These are phyloP conservation scores for Perizoma affinitatum DNA, from an alignment of 2,888 invertebrate genomes.

Conservation along the genomic window DNA sequence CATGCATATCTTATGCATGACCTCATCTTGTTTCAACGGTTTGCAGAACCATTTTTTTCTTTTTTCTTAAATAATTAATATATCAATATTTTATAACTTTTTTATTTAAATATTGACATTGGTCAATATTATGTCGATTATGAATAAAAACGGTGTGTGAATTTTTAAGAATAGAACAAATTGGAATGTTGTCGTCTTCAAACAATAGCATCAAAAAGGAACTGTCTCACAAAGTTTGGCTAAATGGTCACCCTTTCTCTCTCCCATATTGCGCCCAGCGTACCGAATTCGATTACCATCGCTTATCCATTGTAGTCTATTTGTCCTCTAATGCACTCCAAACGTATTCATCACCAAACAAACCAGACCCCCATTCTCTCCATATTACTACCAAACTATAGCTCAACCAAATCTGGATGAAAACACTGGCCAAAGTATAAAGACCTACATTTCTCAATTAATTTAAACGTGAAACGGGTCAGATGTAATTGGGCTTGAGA, in stretches of 20 bases:
- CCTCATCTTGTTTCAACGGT: too few species aligned
- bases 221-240: conserved; percentile 13
- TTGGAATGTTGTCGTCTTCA: too few species aligned
- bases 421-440: conserved; percentile 10
- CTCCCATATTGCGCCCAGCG: conserved; percentile 47
- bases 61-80: too few species aligned
- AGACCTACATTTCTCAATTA: conserved; percentile 19
- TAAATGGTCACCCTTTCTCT: conserved; percentile 47
- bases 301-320: conserved; percentile 62
- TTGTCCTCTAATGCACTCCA: conserved; percentile 61
- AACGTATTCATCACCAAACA: conserved; percentile 45
- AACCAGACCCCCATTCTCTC: conserved; percentile 41
- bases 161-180: too few species aligned
- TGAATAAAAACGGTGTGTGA: too few species aligned
- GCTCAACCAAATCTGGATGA: conserved; percentile 40
- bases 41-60: too few species aligned
- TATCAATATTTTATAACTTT: too few species aligned
- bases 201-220: background rate
- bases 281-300: conserved; percentile 72
- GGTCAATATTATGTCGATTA: too few species aligned
- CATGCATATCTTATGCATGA: too few species aligned
- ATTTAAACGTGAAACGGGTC: conserved; percentile 8
- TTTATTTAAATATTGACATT: too few species aligned
- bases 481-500: conserved; percentile 19
- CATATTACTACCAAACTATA: conserved; percentile 35